phyloP scores from a whole-genome alignment of 2,113 vertebrate species.

The Amia ocellicauda region DNA sequence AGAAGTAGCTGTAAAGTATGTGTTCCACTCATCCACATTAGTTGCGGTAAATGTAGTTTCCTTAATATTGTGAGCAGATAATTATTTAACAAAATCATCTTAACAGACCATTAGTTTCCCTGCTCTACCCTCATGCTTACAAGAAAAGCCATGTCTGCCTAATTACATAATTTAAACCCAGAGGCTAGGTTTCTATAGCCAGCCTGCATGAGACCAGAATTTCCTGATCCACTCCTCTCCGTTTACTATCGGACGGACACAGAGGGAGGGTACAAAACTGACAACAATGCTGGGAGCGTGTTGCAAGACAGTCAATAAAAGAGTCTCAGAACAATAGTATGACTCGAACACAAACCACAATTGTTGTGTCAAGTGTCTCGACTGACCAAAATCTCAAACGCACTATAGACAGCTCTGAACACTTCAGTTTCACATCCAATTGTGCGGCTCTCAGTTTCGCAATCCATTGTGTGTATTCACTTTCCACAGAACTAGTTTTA shows the following conservation, averaged over 20 bases:
- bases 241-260: not conserved
- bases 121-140: not conserved
- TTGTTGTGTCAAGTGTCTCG: too few relatives aligned
- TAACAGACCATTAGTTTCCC: slow-evolving; percentile 6
- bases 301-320: too few relatives aligned
- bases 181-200: not conserved
- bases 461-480: too few relatives aligned
- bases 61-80: slow-evolving; percentile 1
- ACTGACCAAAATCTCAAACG: too few relatives aligned
- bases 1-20: not conserved
- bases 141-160: not conserved
- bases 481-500: too few relatives aligned
- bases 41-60: slow-evolving; percentile 1
- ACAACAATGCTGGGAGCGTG: too few relatives aligned
- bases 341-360: too few relatives aligned
- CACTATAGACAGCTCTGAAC: too few relatives aligned
- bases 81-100: slow-evolving; percentile 14
- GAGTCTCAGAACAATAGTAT: too few relatives aligned
- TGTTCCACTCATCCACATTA: not conserved
- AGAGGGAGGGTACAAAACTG: not conserved
- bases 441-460: too few relatives aligned
- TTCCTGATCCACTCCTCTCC: not conserved
- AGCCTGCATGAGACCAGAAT: not conserved
- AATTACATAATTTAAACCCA: slow-evolving; percentile 2
- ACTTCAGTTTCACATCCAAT: too few relatives aligned